Percentiles rank a stretch among this genome's conserved stretches.
Conservation (phyloP, 2,113 vertebrate species). For the Lampris incognitus region DNA sequence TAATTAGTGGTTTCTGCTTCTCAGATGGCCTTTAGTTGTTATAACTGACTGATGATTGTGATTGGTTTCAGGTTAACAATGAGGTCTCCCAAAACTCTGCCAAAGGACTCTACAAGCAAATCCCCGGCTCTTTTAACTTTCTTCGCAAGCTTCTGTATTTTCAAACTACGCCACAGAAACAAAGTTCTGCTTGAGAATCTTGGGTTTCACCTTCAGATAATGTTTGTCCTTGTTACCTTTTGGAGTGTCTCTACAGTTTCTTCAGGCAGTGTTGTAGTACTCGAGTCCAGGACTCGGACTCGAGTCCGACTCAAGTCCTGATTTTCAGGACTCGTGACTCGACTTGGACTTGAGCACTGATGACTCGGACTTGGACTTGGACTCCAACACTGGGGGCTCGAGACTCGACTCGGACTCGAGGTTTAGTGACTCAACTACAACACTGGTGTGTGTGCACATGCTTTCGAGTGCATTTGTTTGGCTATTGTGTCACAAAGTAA, state of each 20-base stretch:
- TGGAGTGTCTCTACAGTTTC: background rate
- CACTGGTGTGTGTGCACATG: too few relatives aligned
- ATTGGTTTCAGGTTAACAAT: slow-evolving; percentile 84
- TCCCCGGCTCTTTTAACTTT: slow-evolving; percentile 92
- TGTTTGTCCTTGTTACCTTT: background rate
- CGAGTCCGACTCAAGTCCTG: too few relatives aligned
- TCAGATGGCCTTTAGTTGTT: background rate
- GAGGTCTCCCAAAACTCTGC: slow-evolving; percentile 86
- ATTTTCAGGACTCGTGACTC: too few relatives aligned
- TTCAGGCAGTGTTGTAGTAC: background rate
- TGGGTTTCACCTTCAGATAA: background rate
- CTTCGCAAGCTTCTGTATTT: slow-evolving; percentile 93
- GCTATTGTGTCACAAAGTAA: too few relatives aligned
- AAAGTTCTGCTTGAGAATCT: background rate
- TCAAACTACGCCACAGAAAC: slow-evolving; percentile 23
- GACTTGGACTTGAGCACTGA: too few relatives aligned
- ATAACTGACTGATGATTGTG: slow-evolving; percentile 10
- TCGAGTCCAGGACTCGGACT: too few relatives aligned
- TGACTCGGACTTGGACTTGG: too few relatives aligned
- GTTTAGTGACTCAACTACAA: too few relatives aligned
- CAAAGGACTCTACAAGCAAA: slow-evolving; percentile 92
- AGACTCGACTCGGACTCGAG: too few relatives aligned
- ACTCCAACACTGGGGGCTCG: too few relatives aligned
- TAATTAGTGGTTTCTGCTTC: background rate
- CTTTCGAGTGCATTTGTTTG: too few relatives aligned